Conservation (phyloP, 1,140 invertebrate genomes). For the Leucophenga varia region DNA sequence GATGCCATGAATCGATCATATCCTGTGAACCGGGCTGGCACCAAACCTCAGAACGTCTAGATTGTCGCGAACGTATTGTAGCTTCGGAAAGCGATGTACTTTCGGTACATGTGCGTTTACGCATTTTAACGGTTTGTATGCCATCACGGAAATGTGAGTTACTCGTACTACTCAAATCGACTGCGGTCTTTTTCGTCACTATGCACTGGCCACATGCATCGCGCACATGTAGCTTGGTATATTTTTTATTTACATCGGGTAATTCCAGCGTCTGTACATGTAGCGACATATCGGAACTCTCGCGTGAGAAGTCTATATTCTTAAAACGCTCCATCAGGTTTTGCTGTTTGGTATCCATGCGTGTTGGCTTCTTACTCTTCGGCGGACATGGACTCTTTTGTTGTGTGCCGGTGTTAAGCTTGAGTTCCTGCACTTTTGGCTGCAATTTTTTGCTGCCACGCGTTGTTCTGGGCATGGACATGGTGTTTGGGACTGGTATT, state of each 20-base stretch:
- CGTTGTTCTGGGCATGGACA: too few relatives aligned
- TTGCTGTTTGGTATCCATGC: slow-evolving; percentile 16
- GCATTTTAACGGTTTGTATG: slow-evolving; percentile 32
- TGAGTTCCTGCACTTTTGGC: too few relatives aligned
- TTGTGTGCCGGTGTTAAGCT: too few relatives aligned
- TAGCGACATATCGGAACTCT: slow-evolving; percentile 22
- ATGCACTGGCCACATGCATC: slow-evolving; percentile 27
- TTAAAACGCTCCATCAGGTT: slow-evolving; percentile 28
- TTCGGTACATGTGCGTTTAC: slow-evolving; percentile 13
- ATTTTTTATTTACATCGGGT: slow-evolving; percentile 30
- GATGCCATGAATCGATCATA: slow-evolving; percentile 32
- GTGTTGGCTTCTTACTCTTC: slow-evolving; percentile 16
- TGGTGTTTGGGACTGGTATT: too few relatives aligned
- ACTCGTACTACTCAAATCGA: slow-evolving; percentile 25
- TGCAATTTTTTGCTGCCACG: too few relatives aligned
- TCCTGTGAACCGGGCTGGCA: slow-evolving; percentile 30
- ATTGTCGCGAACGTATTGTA: too few relatives aligned
- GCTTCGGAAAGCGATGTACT: too few relatives aligned
- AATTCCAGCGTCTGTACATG: slow-evolving; percentile 37
- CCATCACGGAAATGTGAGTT: slow-evolving; percentile 31
- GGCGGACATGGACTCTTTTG: slow-evolving; percentile 16
- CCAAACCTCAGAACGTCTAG: too few relatives aligned
- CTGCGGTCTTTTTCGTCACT: slow-evolving; percentile 5
- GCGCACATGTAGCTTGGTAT: slow-evolving; percentile 26
- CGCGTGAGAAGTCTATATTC: slow-evolving; percentile 32